phyloP scores from a whole-genome alignment of 2,888 invertebrate genomes.

The Congeria kusceri region DNA sequence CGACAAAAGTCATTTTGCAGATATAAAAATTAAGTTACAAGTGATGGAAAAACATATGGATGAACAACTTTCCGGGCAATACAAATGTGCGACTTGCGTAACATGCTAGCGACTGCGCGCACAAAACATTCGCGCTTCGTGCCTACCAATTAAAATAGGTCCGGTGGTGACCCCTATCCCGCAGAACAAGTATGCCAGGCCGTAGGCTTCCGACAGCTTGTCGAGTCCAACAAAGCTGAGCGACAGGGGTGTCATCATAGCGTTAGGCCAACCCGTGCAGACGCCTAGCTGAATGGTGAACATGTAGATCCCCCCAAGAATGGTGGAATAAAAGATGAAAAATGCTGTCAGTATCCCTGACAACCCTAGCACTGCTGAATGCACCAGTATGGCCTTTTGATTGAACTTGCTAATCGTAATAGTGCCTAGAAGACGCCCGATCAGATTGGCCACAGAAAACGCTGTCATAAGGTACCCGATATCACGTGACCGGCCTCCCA shows the following conservation, averaged over 20 bases:
- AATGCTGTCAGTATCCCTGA: constrained; percentile 41
- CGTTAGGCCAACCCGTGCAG: constrained; percentile 56
- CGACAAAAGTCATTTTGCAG: no score
- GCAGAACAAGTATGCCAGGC: constrained; percentile 54
- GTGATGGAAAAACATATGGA: no score
- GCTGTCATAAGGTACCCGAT: constrained; percentile 47
- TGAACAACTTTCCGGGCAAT: no score
- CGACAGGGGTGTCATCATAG: constrained; percentile 59
- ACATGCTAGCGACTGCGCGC: no score
- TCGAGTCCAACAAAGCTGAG: constrained; percentile 56
- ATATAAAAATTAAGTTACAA: no score
- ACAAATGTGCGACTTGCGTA: no score
- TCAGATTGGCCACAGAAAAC: constrained; percentile 48
- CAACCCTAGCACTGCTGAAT: constrained; percentile 25
- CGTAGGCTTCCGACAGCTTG: constrained; percentile 58
- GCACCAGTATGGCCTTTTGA: constrained; percentile 26
- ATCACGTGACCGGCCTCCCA: constrained; percentile 37
- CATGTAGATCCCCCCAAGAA: constrained; percentile 25
- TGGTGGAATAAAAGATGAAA: constrained; percentile 47
- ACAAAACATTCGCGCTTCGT: no score
- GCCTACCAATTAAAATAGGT: constrained; percentile 63
- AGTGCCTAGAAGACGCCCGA: constrained; percentile 45
- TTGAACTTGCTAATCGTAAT: constrained; percentile 37
- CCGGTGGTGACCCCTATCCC: constrained; percentile 61
- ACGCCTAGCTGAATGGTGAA: constrained; percentile 56